phyloP scores from a whole-genome alignment of 1,140 invertebrate genomes.

The Drosophila trapezifrons region DNA sequence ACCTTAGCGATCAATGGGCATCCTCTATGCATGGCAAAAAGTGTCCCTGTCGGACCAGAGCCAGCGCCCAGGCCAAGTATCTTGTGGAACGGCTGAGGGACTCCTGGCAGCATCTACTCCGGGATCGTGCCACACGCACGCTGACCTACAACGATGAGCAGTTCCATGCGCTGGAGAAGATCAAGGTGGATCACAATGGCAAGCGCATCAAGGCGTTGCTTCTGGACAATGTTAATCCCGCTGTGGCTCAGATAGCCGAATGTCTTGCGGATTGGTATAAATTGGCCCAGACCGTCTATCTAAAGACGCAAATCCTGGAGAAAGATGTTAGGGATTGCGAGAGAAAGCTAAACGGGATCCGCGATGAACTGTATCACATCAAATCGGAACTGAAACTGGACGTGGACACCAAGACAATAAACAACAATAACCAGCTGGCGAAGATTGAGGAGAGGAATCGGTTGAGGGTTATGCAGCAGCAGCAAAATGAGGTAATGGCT shows the following conservation, averaged over 20 bases:
- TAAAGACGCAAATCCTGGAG: constrained; percentile 89
- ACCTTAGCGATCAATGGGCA: constrained; percentile 88
- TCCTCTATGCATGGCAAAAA: constrained; percentile 87
- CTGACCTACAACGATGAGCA: constrained; percentile 97
- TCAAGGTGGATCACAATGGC: constrained; percentile 88
- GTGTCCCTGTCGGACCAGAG: constrained; percentile 88
- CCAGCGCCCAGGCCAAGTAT: constrained; percentile 89
- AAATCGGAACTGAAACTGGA: constrained; percentile 73
- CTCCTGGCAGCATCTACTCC: constrained; percentile 95
- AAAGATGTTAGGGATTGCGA: constrained; percentile 88
- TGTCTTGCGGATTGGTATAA: constrained; percentile 93
- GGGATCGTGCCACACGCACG: constrained; percentile 92
- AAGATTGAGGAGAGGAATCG: constrained; percentile 78
- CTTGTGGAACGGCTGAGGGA: constrained; percentile 92
- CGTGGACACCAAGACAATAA: constrained; percentile 62
- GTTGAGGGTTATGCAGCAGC: constrained; percentile 67
- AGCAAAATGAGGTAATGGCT: constrained; percentile 69
- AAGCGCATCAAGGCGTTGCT: constrained; percentile 88
- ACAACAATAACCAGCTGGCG: constrained; percentile 73
- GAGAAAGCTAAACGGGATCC: constrained; percentile 71
- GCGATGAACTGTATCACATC: constrained; percentile 70
- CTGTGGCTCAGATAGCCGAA: constrained; percentile 89
- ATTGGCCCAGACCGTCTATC: constrained; percentile 90
- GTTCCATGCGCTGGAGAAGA: constrained; percentile 95
- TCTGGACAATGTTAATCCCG: constrained; percentile 87